Conservation (phyloP, 1,140 invertebrate genomes). For the Lutraria rhynchaena region DNA sequence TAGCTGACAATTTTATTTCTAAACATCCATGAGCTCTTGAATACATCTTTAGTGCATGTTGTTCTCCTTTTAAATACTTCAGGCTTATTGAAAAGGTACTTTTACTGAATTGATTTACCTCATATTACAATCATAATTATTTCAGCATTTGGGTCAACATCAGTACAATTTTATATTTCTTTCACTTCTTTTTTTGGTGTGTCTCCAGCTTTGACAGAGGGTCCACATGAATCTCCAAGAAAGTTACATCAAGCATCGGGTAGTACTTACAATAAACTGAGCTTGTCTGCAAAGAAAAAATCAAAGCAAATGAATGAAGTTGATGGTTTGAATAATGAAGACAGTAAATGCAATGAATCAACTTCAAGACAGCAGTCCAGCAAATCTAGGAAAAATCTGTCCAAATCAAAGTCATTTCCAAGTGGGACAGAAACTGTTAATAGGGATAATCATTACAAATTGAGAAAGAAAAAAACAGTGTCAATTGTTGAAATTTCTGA, state of each 20-base stretch:
- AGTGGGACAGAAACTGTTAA: background rate
- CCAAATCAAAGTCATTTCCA: background rate
- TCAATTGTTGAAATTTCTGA: constrained; percentile 25
- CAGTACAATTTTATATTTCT: background rate
- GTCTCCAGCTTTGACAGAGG: background rate
- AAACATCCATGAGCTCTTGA: no score
- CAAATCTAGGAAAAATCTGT: background rate
- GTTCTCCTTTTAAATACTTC: no score
- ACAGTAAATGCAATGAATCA: background rate
- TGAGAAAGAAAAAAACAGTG: constrained; percentile 36
- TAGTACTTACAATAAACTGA: background rate
- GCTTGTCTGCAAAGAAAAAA: constrained; percentile 1
- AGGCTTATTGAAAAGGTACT: background rate
- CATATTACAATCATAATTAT: background rate
- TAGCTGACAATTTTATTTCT: no score
- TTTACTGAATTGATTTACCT: background rate
- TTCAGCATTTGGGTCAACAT: background rate
- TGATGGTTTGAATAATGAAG: background rate
- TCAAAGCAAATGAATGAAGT: background rate
- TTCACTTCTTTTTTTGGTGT: background rate
- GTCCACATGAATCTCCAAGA: background rate
- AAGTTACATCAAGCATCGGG: background rate
- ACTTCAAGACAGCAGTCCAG: background rate
- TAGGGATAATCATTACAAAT: constrained; percentile 1
- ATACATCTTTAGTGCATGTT: no score